Evolutionary conservation across 2,888 invertebrate species (phyloP), one percentile per base, ranked within the genome.

Genomic region (Mythimna pallens): DNA sequence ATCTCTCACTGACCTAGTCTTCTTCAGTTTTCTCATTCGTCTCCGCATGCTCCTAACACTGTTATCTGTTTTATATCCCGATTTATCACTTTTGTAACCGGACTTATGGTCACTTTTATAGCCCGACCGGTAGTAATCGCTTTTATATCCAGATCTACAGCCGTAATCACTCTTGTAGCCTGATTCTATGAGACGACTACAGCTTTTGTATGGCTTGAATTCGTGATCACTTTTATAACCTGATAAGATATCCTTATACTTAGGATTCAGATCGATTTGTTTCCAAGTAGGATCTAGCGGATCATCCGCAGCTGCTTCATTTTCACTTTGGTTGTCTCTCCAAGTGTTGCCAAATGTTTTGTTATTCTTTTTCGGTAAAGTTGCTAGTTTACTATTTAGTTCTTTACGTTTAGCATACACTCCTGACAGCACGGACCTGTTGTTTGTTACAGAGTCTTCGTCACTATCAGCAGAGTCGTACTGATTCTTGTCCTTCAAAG

Each of bases 141-240:
- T 96, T 90, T 95, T 96, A 78, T 96, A 96, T 25, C 96, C 96
- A 62, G 96, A 96, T 86, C 96, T 92, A 83, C 96, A 95, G 0
- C 97, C 97, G 81, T 97, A 97, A 87, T 97, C 97, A 72, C 97
- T 97, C 74, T 97, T 97, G 85, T 97, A 97, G 3, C 97, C 97
- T 3, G 97, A 97, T 85, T 96, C 96, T 82, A 96, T 96, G 40
- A 96, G 88, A 76, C 96, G 93, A 87, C 96, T 96, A 83, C 96
- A 96, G 80, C 96, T 96, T 89, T 95, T 96, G 81, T 95, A 96
- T 2, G 95, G 95, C 76, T 96, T 96, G 74, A 96, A 94, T 86
- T 96, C 97, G 52, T 96, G 93, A 84, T 97, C 97, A 88, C 97
- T 97, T 93, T 97, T 97, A 83, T 97, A 97, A 8, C 97, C 97